These are phyloP conservation scores for Anagrus nilaparvatae DNA, from an alignment of 1,140 invertebrate genomes.

Conservation along the genomic window DNA sequence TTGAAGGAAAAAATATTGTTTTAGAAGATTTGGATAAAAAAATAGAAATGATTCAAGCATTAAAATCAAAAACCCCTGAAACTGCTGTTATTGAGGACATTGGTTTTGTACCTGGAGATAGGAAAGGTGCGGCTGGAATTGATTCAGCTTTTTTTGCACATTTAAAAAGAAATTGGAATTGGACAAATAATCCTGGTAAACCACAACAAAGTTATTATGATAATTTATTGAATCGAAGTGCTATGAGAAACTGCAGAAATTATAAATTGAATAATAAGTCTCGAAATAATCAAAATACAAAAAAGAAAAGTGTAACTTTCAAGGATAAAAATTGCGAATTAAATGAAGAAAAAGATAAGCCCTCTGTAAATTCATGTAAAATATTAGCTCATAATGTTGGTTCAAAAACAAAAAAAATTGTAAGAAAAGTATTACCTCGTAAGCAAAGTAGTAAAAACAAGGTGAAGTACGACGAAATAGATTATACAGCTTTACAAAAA, in stretches of 20 bases:
- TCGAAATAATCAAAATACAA: too few relatives aligned
- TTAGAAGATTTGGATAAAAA: constrained; percentile 45
- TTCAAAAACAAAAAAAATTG: constrained; percentile 16
- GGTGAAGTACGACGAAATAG: constrained; percentile 53
- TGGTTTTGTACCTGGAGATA: constrained; percentile 60
- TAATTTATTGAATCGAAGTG: constrained; percentile 2
- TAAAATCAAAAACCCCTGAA: constrained; percentile 32
- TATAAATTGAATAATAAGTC: too few relatives aligned
- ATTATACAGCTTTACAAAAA: constrained; percentile 52
- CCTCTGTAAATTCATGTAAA: too few relatives aligned
- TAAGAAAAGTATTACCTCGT: constrained; percentile 30
- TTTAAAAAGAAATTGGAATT: constrained; percentile 59
- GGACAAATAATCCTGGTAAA: constrained; percentile 17
- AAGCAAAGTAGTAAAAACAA: constrained; percentile 22
- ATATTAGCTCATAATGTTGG: too few relatives aligned
- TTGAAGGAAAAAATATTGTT: constrained; percentile 42
- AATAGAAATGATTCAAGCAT: constrained; percentile 39
- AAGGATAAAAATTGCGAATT: too few relatives aligned
- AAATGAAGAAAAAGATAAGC: too few relatives aligned
- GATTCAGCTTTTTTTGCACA: constrained; percentile 61
- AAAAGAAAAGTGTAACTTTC: too few relatives aligned
- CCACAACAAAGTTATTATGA: not conserved
- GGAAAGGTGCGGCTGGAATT: constrained; percentile 59
- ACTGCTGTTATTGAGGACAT: constrained; percentile 42
- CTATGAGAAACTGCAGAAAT: constrained; percentile 2